Evolutionary conservation across 2,888 invertebrate genomes (phyloP).

Genomic region (Lochmaea crataegi): DNA sequence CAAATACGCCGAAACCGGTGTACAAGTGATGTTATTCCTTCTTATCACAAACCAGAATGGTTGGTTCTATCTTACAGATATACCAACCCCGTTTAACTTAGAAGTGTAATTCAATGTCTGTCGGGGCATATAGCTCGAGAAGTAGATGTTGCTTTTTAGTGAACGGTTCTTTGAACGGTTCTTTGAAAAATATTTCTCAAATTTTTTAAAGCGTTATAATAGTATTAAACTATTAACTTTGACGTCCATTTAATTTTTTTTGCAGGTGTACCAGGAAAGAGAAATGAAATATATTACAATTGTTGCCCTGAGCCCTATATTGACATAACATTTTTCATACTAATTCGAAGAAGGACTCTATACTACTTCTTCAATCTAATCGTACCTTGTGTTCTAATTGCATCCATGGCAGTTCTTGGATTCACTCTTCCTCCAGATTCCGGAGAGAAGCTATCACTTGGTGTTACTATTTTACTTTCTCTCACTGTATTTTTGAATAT

Average conservation of each 20-base stretch:
- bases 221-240: too few relatives aligned
- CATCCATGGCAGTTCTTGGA: slow-evolving; percentile 97
- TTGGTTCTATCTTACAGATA: too few relatives aligned
- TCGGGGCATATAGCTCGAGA: too few relatives aligned
- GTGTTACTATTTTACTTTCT: slow-evolving; percentile 96
- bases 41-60: too few relatives aligned
- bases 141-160: too few relatives aligned
- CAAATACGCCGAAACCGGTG: too few relatives aligned
- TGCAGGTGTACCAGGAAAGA: slow-evolving; percentile 91
- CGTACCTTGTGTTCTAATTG: slow-evolving; percentile 98
- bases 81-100: too few relatives aligned
- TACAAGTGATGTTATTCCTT: too few relatives aligned
- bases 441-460: slow-evolving; percentile 97
- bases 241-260: slow-evolving; percentile 19
- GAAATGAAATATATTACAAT: slow-evolving; percentile 94
- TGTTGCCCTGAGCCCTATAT: slow-evolving; percentile 98
- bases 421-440: slow-evolving; percentile 99
- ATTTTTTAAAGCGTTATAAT: too few relatives aligned
- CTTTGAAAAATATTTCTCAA: too few relatives aligned
- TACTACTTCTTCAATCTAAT: slow-evolving; percentile 99
- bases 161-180: too few relatives aligned
- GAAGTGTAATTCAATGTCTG: too few relatives aligned
- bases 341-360: slow-evolving; percentile 94
- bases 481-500: slow-evolving; percentile 98
- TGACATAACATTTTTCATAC: slow-evolving; percentile 97